Evolutionary conservation across 2,113 vertebrate species (phyloP).

Genomic region (Cyphomyrus discorhynchus): DNA sequence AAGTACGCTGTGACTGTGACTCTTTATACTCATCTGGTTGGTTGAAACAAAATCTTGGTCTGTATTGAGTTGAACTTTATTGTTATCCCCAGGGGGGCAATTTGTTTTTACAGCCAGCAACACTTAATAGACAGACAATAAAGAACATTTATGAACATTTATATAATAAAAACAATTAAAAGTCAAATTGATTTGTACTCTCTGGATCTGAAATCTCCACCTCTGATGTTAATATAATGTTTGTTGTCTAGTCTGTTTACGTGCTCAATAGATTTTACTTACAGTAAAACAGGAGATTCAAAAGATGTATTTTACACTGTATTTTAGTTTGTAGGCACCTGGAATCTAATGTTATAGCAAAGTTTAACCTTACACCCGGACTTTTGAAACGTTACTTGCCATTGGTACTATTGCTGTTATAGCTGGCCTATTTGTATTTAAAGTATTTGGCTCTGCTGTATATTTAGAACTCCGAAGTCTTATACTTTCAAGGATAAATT

Average conservation of each 20-base stretch:
- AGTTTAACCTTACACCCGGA: neutral
- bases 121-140: too few species aligned
- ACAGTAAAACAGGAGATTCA: neutral
- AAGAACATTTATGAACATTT: too few species aligned
- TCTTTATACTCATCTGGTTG: too few species aligned
- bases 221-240: neutral
- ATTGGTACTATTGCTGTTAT: neutral
- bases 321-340: neutral
- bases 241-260: neutral
- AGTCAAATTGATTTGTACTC: too few species aligned
- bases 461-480: neutral
- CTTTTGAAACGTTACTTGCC: neutral
- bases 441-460: neutral
- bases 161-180: too few species aligned
- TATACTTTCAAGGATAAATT: neutral
- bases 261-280: neutral
- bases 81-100: too few species aligned
- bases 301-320: neutral
- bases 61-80: too few species aligned
- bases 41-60: too few species aligned
- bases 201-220: too few species aligned
- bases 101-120: too few species aligned
- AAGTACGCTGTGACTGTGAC: too few species aligned
- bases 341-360: neutral
- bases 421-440: neutral